These are phyloP conservation scores for Aphidius colemani DNA, from an alignment of 2,888 invertebrate genomes.

Conservation along the genomic window DNA sequence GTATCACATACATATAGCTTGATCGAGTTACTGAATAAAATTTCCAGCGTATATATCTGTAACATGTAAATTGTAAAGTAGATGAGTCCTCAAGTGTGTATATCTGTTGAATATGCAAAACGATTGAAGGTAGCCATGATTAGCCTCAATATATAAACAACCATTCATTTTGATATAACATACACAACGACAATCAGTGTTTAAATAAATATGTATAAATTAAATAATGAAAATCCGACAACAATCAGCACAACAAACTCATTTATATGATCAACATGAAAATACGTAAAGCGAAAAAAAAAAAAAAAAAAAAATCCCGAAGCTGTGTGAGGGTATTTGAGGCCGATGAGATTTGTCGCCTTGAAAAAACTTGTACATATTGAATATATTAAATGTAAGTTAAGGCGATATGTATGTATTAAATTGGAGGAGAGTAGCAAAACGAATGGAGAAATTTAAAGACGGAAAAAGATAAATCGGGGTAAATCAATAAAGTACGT, in stretches of 20 bases:
- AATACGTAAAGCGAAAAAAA: constrained; percentile 41
- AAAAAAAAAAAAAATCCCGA: constrained; percentile 4
- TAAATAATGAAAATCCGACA: constrained; percentile 44
- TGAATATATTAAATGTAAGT: not conserved
- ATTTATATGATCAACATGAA: constrained; percentile 56
- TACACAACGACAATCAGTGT: not conserved
- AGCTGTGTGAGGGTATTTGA: not conserved
- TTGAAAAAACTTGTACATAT: not conserved
- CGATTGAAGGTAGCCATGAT: constrained; percentile 25
- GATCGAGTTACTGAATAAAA: too few relatives aligned
- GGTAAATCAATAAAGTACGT: constrained; percentile 29
- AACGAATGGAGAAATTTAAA: constrained; percentile 22
- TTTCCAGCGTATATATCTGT: not conserved
- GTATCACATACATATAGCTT: too few relatives aligned
- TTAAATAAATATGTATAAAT: constrained; percentile 3
- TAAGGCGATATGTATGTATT: not conserved
- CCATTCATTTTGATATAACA: too few relatives aligned
- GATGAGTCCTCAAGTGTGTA: constrained; percentile 18
- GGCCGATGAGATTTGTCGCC: not conserved
- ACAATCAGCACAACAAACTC: constrained; percentile 58
- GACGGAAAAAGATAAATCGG: constrained; percentile 23
- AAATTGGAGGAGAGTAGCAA: not conserved
- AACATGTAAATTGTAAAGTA: not conserved
- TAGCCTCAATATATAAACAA: constrained; percentile 2
- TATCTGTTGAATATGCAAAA: constrained; percentile 50